Conservation (phyloP, 2,888 invertebrate species). For the Callyntrura guangdongensis region DNA sequence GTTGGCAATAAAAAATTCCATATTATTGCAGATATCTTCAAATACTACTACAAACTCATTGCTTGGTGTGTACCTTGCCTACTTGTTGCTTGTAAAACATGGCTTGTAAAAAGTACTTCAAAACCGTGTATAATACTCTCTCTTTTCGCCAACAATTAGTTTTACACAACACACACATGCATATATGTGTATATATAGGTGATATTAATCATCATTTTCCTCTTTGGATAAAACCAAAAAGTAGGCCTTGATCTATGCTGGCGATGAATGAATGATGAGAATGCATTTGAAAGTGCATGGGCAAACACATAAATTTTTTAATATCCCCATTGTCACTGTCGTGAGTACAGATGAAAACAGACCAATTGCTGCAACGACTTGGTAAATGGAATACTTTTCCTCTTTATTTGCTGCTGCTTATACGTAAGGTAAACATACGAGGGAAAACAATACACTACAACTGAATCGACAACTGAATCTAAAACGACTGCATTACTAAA, state of each 20-base stretch:
- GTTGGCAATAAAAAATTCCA: constrained; percentile 60
- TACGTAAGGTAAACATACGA: not conserved
- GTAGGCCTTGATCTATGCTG: constrained; percentile 39
- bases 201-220: constrained; percentile 13
- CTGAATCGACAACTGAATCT: not conserved
- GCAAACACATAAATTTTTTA: constrained; percentile 54
- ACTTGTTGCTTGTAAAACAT: not conserved
- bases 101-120: not conserved
- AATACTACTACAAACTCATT: not conserved
- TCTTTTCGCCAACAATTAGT: not conserved
- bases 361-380: constrained; percentile 45
- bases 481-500: not conserved
- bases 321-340: constrained; percentile 37
- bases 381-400: constrained; percentile 22
- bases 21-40: not conserved
- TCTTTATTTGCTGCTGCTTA: not conserved
- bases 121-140: constrained; percentile 51
- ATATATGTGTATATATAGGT: not conserved
- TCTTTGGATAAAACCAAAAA: constrained; percentile 27
- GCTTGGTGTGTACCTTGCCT: not conserved
- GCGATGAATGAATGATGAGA: constrained; percentile 8
- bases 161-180: too few species aligned
- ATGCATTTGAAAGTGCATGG: constrained; percentile 70
- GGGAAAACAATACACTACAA: not conserved
- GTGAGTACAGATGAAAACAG: constrained; percentile 36